Evolutionary conservation across 2,113 vertebrate species (phyloP).

Genomic region (Odobenus rosmarus): DNA sequence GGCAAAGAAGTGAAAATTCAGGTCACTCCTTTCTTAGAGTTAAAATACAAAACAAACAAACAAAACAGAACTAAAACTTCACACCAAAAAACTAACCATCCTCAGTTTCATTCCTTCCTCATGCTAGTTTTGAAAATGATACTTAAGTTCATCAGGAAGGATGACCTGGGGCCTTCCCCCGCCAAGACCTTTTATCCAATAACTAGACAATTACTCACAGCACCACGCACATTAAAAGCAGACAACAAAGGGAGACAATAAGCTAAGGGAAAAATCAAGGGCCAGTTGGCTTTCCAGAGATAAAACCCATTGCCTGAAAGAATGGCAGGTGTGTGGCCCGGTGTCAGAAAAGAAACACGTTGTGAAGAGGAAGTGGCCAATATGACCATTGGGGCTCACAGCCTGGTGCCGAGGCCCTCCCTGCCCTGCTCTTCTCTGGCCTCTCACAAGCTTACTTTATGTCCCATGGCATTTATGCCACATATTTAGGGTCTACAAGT

Average conservation of each 20-base stretch:
- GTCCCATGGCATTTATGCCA: neutral
- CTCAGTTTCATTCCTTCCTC: conserved; percentile 38
- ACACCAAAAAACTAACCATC: neutral
- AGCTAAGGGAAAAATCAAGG: neutral
- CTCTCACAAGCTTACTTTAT: neutral
- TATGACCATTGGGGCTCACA: neutral
- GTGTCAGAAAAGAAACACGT: neutral
- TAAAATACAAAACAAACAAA: conserved; percentile 46
- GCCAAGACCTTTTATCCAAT: conserved; percentile 27
- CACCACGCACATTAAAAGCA: conserved; percentile 49
- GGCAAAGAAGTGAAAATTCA: conserved; percentile 18
- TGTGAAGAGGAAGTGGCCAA: neutral
- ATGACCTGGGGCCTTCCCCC: neutral
- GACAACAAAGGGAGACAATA: conserved; percentile 3
- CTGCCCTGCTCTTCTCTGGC: neutral
- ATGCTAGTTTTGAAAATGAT: conserved; percentile 37
- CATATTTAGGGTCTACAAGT: conserved; percentile 45
- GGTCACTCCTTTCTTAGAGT: neutral
- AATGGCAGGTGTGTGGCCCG: neutral
- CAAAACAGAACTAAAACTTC: conserved; percentile 38
- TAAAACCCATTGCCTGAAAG: neutral
- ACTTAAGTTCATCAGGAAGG: conserved; percentile 36
- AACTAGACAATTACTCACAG: conserved; percentile 35
- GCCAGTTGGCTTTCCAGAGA: conserved; percentile 16
- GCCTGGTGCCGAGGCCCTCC: neutral